Evolutionary conservation across 2,113 vertebrate genomes (phyloP).

Genomic region (Caranx melampygus): DNA sequence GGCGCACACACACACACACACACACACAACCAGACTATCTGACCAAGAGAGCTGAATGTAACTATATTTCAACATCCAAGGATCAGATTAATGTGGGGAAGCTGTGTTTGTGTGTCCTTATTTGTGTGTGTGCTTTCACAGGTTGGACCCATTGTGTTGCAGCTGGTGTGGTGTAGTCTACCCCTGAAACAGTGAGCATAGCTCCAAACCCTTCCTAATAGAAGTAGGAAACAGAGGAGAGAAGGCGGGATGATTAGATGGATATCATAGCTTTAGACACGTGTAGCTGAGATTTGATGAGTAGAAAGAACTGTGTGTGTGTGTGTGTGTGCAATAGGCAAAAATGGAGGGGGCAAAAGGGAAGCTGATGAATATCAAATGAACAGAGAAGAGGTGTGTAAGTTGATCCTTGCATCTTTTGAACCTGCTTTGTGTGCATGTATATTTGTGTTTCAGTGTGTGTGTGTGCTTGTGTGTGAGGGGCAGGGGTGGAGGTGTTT

Average conservation of each 20-base stretch:
- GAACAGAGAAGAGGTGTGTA: conserved; percentile 73
- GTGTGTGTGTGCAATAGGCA: conserved; percentile 25
- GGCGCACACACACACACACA: not conserved
- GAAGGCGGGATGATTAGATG: conserved; percentile 67
- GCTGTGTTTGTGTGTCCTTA: conserved; percentile 8
- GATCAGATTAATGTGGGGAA: conserved; percentile 3
- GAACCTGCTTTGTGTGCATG: conserved; percentile 51
- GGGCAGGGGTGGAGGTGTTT: conserved; percentile 52
- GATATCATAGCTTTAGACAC: conserved; percentile 69
- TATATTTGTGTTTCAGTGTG: conserved; percentile 11
- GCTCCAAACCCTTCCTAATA: conserved; percentile 22
- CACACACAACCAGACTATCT: not conserved
- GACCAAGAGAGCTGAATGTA: not conserved
- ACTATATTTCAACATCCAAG: not conserved
- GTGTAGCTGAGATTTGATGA: conserved; percentile 75
- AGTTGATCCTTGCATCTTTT: conserved; percentile 59
- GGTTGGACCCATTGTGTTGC: conserved; percentile 61
- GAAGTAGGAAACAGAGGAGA: conserved; percentile 40
- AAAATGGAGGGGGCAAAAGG: conserved; percentile 56
- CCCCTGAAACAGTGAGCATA: conserved; percentile 52
- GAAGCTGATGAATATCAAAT: conserved; percentile 76
- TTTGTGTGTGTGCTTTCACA: conserved; percentile 30
- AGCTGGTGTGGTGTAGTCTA: conserved; percentile 58
- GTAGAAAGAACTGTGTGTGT: conserved; percentile 38
- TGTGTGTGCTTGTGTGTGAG: conserved; percentile 12